Evolutionary conservation across 2,797 vertebrate species (phyloP).

Genomic region (Halcyon smyrnensis): DNA sequence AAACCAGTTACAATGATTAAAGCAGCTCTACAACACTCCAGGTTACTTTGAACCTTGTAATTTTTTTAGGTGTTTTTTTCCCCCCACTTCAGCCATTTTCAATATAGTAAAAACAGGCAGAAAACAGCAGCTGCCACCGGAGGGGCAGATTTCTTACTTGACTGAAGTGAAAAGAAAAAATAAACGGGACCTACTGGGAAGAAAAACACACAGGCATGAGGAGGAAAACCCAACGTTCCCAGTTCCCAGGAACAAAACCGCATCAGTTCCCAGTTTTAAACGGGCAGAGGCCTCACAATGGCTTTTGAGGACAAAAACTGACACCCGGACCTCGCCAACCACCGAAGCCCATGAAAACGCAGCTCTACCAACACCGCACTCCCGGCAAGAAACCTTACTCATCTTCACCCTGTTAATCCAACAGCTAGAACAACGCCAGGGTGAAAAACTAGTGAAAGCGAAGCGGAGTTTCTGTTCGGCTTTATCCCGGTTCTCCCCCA

Average conservation of each 20-base stretch:
- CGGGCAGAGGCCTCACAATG: not conserved
- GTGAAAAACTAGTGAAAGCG: not conserved
- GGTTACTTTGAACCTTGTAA: not conserved
- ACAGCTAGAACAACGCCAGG: not conserved
- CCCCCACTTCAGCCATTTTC: not conserved
- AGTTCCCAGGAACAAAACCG: accelerated
- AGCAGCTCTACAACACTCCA: not conserved
- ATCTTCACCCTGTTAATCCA: not conserved
- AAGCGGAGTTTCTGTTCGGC: not conserved
- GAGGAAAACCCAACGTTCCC: not conserved
- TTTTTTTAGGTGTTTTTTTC: not conserved
- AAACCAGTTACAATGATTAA: not conserved
- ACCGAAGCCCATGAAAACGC: not conserved
- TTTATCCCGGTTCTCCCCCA: not conserved
- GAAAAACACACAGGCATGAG: not conserved
- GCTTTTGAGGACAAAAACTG: slow-evolving; percentile 23
- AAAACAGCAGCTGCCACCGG: not conserved
- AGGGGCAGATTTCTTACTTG: not conserved
- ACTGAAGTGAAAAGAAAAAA: not conserved
- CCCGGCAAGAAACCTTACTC: not conserved
- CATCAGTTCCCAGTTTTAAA: not conserved
- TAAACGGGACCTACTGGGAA: not conserved
- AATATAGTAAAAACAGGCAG: not conserved
- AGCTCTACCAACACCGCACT: not conserved
- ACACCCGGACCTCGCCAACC: not conserved